Evolutionary conservation across 2,888 invertebrate genomes (phyloP), one percentile per base, ranked within the genome.

Genomic region (Linyphia triangularis): DNA sequence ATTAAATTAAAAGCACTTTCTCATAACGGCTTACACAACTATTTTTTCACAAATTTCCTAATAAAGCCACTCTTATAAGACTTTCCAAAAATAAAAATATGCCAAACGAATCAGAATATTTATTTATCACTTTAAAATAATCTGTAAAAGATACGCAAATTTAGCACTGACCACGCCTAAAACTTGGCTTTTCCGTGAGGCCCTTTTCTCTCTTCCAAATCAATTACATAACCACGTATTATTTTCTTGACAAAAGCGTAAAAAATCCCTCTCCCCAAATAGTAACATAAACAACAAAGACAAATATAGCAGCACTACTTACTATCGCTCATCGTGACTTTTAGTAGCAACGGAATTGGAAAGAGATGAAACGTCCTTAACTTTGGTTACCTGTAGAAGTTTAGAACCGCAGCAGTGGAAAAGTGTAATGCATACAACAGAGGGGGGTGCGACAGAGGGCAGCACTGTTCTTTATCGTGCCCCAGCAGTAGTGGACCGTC

Each of bases 281-380:
- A 9, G 59, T 59, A 77, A 13, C 40, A 61, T 28, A 79, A 59
- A 59, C 22, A 24, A 77, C n/a, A 63, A 40, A 59, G 37, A 77
- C 16, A 26, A 16, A 77, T n/a, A 16, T 6, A 33, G 9, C 9
- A 26, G 43, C 16, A 9, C 24, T 79, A 86, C 85, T 86, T n/a
- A 86, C 85, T 79, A 57, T 86, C 85, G n/a, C 65, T 19, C 85
- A 86, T 86, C n/a, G n/a, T 86, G 24, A 33, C 30, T 57, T 30
- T 57, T 65, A 10, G 40, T 13, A 57, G 61, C 16, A 37, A 30
- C 57, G 37, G 33, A n/a, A 43, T 28, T 40, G 77, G 57, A 73
- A 19, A 59, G 22, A 19, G n/a, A 10, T 28, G 33, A 51, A 51
- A n/a, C n/a, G 7, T 51, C 85, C 19, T 63, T 65, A 86, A 79